Evolutionary conservation across 2,888 invertebrate species (phyloP).

Genomic region (Lottia gigantea): DNA sequence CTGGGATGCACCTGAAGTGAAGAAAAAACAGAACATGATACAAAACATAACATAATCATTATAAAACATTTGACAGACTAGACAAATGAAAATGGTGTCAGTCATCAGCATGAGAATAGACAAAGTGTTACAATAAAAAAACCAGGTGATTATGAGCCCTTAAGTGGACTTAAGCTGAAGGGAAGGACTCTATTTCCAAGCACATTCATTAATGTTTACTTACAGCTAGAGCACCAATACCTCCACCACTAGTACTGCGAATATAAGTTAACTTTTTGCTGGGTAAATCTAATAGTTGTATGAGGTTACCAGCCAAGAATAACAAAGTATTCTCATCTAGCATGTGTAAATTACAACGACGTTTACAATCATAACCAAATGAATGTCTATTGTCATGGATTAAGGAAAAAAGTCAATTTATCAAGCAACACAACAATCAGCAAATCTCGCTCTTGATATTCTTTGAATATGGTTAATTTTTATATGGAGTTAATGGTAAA

Average conservation of each 20-base stretch:
- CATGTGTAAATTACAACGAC: constrained; percentile 82
- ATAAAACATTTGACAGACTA: too few species aligned
- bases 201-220: constrained; percentile 44
- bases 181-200: too few species aligned
- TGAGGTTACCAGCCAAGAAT: constrained; percentile 84
- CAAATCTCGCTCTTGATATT: too few species aligned
- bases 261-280: constrained; percentile 78
- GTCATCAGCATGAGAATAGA: too few species aligned
- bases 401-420: constrained; percentile 19
- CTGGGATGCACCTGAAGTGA: constrained; percentile 69
- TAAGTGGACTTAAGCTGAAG: too few species aligned
- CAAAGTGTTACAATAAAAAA: too few species aligned
- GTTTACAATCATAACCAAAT: constrained; percentile 86
- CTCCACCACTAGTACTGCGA: constrained; percentile 81
- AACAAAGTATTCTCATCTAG: constrained; percentile 80
- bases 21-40: neutral
- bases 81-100: too few species aligned
- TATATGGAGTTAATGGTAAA: too few species aligned
- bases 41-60: too few species aligned
- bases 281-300: constrained; percentile 81
- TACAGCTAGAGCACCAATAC: constrained; percentile 84
- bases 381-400: constrained; percentile 75
- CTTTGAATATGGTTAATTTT: too few species aligned
- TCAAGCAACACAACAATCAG: too few species aligned
- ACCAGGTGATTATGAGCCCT: too few species aligned